Conservation (phyloP, 2,888 invertebrate species). For the Linnaemya vulpina region DNA sequence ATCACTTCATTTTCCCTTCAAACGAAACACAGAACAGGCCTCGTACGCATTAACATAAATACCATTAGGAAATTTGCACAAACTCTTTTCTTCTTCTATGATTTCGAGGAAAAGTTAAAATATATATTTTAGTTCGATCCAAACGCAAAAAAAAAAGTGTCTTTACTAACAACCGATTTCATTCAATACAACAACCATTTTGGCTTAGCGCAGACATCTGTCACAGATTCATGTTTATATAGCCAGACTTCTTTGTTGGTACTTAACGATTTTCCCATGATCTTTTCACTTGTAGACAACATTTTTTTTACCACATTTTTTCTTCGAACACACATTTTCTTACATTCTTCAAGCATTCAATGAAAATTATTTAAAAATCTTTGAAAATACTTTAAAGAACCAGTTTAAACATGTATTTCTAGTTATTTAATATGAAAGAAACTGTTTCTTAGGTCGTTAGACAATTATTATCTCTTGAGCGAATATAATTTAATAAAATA, state of each 20-base stretch:
- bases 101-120: background rate
- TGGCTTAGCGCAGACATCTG: background rate
- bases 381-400: constrained; percentile 8
- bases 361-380: background rate
- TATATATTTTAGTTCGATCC: background rate
- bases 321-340: no score
- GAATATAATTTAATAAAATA: no score
- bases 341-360: background rate
- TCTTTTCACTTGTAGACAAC: background rate
- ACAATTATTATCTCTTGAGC: constrained; percentile 76
- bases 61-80: constrained; percentile 7
- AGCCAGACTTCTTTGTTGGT: background rate
- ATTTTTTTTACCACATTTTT: no score
- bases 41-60: background rate
- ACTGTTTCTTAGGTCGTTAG: constrained; percentile 79
- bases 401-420: constrained; percentile 77
- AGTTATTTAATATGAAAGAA: constrained; percentile 77
- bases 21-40: background rate
- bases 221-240: background rate
- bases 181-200: constrained; percentile 14
- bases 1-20: no score
- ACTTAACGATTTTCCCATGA: no score
- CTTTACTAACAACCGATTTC: background rate
- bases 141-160: background rate
- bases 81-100: background rate